These are phyloP conservation scores for Alauda arvensis DNA, from an alignment of 2,797 vertebrate genomes.

Conservation along the genomic window DNA sequence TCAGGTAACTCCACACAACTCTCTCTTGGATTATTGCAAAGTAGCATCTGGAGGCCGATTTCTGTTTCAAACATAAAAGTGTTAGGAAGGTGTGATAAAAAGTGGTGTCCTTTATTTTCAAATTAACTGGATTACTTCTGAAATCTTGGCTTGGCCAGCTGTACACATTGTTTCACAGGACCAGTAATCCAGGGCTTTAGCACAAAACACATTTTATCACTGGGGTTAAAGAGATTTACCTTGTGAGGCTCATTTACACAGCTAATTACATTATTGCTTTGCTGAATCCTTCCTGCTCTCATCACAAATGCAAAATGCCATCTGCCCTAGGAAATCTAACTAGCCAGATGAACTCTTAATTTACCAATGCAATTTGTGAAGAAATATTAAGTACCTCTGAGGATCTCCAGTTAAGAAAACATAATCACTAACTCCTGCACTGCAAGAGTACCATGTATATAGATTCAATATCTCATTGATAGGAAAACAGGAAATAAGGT, in stretches of 20 bases:
- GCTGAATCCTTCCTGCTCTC: constrained; percentile 21
- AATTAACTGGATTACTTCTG: constrained; percentile 41
- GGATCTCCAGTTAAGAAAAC: neutral
- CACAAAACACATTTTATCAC: constrained; percentile 44
- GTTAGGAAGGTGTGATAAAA: neutral
- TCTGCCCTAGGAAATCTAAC: constrained; percentile 40
- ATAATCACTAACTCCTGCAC: neutral
- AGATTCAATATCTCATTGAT: neutral
- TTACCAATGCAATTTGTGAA: constrained; percentile 11
- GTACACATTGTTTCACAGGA: constrained; percentile 45
- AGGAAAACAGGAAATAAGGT: too few species aligned
- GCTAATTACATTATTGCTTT: constrained; percentile 52
- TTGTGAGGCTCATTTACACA: constrained; percentile 28
- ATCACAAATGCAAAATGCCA: neutral
- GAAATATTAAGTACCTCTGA: constrained; percentile 29
- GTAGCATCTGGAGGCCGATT: neutral
- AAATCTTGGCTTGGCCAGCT: constrained; percentile 15
- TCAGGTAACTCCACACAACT: neutral
- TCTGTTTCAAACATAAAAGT: neutral
- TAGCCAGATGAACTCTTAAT: constrained; percentile 16
- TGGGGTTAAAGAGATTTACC: constrained; percentile 59
- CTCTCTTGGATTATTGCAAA: neutral
- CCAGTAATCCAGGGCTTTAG: constrained; percentile 56
- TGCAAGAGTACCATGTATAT: neutral
- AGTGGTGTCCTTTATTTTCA: neutral